phyloP scores from a whole-genome alignment of 1,140 invertebrate species.

The Drosophila insularis region DNA sequence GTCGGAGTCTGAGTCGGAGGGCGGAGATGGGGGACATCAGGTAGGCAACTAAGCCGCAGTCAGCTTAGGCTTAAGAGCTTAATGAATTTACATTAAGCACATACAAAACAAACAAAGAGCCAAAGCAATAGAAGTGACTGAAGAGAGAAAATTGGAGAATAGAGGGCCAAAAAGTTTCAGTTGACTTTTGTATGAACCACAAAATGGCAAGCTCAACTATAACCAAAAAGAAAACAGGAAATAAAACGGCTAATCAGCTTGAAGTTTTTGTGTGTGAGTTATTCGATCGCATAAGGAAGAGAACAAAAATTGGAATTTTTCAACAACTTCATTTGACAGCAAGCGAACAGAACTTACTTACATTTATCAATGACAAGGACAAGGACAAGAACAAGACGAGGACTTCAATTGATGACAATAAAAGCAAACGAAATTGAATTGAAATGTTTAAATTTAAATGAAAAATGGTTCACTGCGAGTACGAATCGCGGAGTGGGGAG shows the following conservation, averaged over 20 bases:
- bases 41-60: slow-evolving; percentile 28
- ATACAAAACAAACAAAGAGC: slow-evolving; percentile 40
- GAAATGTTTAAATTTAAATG: slow-evolving; percentile 55
- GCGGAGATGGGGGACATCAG: slow-evolving; percentile 4
- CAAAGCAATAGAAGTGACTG: too few relatives aligned
- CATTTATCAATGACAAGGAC: slow-evolving; percentile 49
- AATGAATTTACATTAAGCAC: slow-evolving; percentile 44
- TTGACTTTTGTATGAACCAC: slow-evolving; percentile 20
- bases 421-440: slow-evolving; percentile 54
- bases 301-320: slow-evolving; percentile 16
- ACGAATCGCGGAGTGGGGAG: neutral
- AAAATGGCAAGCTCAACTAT: neutral
- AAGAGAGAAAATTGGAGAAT: neutral
- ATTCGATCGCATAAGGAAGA: neutral
- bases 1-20: too few relatives aligned
- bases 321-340: slow-evolving; percentile 28
- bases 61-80: slow-evolving; percentile 38
- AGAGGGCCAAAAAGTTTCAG: slow-evolving; percentile 16
- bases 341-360: slow-evolving; percentile 1
- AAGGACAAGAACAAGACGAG: slow-evolving; percentile 26
- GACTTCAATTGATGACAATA: slow-evolving; percentile 50
- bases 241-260: slow-evolving; percentile 4
- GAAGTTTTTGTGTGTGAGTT: neutral
- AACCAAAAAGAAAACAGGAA: neutral
- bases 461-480: slow-evolving; percentile 23